These are phyloP conservation scores for Chelonoidis abingdonii DNA, from an alignment of 2,113 vertebrate genomes.

Conservation along the genomic window DNA sequence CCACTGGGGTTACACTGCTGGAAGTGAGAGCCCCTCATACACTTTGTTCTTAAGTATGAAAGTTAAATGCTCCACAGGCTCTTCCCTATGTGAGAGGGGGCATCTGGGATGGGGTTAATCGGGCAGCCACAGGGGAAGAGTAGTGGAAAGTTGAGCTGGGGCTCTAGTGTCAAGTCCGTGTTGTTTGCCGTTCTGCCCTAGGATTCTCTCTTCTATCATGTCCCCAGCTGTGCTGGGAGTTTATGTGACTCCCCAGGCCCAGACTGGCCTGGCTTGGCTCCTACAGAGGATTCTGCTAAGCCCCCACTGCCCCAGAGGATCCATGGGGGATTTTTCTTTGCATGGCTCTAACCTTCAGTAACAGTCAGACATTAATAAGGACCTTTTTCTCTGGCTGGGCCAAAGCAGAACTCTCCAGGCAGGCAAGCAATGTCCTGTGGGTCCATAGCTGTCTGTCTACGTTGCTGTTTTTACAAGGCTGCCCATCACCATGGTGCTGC, in stretches of 20 bases:
- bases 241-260: background rate
- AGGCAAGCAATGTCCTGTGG: too few species aligned
- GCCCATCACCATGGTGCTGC: too few species aligned
- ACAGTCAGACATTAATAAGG: fast-evolving
- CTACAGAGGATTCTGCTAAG: background rate
- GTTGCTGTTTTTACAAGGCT: too few species aligned
- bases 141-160: background rate
- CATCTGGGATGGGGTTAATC: background rate
- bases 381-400: fast-evolving
- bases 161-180: background rate
- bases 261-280: background rate
- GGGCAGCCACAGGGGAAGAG: fast-evolving
- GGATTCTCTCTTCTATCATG: background rate
- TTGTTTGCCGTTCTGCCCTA: background rate
- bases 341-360: fast-evolving
- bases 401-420: too few species aligned
- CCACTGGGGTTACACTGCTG: background rate
- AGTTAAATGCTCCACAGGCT: background rate
- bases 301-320: background rate
- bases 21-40: background rate
- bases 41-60: background rate
- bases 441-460: too few species aligned
- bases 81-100: background rate
- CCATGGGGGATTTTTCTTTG: background rate
- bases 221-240: background rate